These are phyloP conservation scores for Caenorhabditis panamensis DNA, from an alignment of 2,888 invertebrate genomes.

Conservation along the genomic window DNA sequence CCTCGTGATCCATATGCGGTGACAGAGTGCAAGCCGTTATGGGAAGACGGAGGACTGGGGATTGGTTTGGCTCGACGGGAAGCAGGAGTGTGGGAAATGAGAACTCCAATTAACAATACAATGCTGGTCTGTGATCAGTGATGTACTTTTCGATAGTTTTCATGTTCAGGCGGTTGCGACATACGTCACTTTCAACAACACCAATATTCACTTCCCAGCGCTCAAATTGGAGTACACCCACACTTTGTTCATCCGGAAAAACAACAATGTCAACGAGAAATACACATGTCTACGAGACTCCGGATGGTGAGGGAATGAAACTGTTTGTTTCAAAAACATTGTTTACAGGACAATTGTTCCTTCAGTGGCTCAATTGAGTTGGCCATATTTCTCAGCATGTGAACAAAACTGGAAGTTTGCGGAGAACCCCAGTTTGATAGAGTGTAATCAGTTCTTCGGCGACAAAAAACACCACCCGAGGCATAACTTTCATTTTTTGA, in stretches of 20 bases:
- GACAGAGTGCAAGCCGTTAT: slow-evolving; percentile 77
- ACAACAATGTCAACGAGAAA: slow-evolving; percentile 34
- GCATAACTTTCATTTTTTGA: slow-evolving; percentile 45
- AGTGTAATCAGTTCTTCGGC: slow-evolving; percentile 46
- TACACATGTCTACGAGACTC: slow-evolving; percentile 41
- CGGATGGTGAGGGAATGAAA: slow-evolving; percentile 25
- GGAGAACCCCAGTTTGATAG: slow-evolving; percentile 53
- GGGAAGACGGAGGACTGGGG: slow-evolving; percentile 74
- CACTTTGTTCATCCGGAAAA: slow-evolving; percentile 34
- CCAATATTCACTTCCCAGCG: slow-evolving; percentile 47
- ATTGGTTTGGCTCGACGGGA: slow-evolving; percentile 66
- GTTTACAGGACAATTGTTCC: slow-evolving; percentile 63
- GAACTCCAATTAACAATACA: slow-evolving; percentile 63
- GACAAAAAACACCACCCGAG: slow-evolving; percentile 21
- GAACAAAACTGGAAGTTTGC: slow-evolving; percentile 64
- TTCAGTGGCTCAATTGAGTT: slow-evolving; percentile 42
- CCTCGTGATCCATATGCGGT: slow-evolving; percentile 44
- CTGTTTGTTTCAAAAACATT: background rate
- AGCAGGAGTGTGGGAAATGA: slow-evolving; percentile 77
- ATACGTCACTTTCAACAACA: slow-evolving; percentile 69
- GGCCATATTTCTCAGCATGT: slow-evolving; percentile 67
- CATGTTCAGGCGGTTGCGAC: slow-evolving; percentile 68
- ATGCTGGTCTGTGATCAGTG: slow-evolving; percentile 52
- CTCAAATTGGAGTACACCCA: slow-evolving; percentile 60
- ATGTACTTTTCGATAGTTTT: background rate